Evolutionary conservation across 2,888 invertebrate genomes (phyloP), one percentile per base, ranked within the genome.

Genomic region (Punctoribates punctum): DNA sequence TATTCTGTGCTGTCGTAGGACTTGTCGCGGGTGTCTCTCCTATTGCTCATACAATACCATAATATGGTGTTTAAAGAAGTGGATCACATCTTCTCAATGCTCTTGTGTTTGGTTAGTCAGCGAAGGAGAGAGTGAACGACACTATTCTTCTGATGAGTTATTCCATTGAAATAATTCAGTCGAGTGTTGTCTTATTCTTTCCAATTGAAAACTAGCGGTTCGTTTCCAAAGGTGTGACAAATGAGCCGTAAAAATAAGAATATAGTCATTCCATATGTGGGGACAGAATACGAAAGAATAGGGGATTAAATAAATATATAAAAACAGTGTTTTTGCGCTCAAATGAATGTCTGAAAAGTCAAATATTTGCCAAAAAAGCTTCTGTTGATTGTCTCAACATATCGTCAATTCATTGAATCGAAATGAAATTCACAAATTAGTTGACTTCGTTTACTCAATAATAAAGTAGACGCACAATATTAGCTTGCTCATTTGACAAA

Each of bases 281-380:
- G 20, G n/a, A 51, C 51, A 51, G 51, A 20, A 51, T 13, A 17
- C 20, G 2, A 51, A 51, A 51, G 51, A 51, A 51, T n/a, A 51
- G 51, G 20, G 51, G 17, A 51, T 51, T 51, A 51, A 51, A 51
- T 51, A 51, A 51, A 51, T 51, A 51, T 51, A 51, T 51, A 20
- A 51, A 34, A 51, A 20, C 20, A 17, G n/a, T n/a, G 20, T 51
- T 51, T 51, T 51, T 51, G 51, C 17, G 4, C n/a, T 51, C 51
- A 51, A 51, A 51, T 51, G 17, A 51, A n/a, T 51, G 20, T 51
- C n/a, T 20, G 17, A 17, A n/a, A 51, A 51, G 17, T 51, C n/a
- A 51, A 51, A 51, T 51, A 51, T 51, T 51, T 51, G 51, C 20
- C 51, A 51, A 51, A 51, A 51, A 51, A 20, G 17, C 51, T 51